Evolutionary conservation across 2,113 vertebrate species (phyloP), one percentile per base, ranked within the genome.

Genomic region (Vicugna pacos): DNA sequence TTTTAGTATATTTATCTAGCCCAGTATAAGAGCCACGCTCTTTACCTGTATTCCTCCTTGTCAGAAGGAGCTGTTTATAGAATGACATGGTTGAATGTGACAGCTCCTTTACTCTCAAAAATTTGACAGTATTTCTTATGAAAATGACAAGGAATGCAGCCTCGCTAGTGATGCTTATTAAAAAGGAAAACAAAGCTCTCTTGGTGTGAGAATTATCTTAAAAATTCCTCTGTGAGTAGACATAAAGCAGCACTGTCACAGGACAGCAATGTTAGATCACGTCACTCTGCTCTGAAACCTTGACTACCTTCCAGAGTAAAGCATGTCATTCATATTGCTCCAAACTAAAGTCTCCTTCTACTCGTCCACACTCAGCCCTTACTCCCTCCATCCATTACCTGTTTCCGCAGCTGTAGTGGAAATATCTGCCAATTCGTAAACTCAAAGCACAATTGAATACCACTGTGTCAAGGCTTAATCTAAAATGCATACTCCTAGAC

Each of bases 91-190:
- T 4, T 64, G 28, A 84, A 96, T 70, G 30, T 76, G 76, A 73
- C 30, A 85, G 60, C 3, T 70, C 14, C 56, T 92, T 95, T 90
- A 72, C 9, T 86, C 46, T 83, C 2, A 4, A 93, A 50, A 86
- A 48, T 50, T 22, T 95, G 79, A 92, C 64, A 95, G n/a, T 73
- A n/a, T 86, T 95, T 89, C 22, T n/a, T 75, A 50, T 10, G n/a
- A 28, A 94, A 91, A 93, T 76, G 58, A 76, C 58, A 77, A 82
- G 56, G 14, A 75, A 85, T 76, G 42, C 91, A 93, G 50, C 2
- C 19, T 96, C 12, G 6, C 3, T 12, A 81, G 17, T 16, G 28
- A 94, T 95, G 24, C 22, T 81, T 90, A 48, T 35, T 90, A 84
- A 83, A 79, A 92, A 87, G 6, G 26, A 60, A 86, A 89, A 95